phyloP scores from a whole-genome alignment of 2,113 vertebrate genomes.

The Chamaea fasciata region DNA sequence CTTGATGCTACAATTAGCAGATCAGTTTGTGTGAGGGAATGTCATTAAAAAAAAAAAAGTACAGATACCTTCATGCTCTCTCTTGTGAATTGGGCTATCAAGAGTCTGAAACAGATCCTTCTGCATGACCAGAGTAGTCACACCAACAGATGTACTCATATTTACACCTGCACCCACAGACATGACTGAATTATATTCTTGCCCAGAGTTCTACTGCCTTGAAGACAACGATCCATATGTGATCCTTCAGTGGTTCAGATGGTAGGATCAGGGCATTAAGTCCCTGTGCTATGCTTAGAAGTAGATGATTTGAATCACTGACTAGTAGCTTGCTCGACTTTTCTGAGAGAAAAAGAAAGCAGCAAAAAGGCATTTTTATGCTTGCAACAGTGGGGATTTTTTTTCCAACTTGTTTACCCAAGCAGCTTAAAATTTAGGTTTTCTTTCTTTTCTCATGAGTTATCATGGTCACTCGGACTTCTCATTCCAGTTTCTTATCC shows the following conservation, averaged over 20 bases:
- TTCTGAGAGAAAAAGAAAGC: neutral
- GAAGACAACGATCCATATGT: neutral
- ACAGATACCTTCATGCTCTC: neutral
- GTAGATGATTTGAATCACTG: neutral
- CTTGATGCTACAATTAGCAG: neutral
- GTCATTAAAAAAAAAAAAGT: neutral
- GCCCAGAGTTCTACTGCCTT: neutral
- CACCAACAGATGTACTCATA: neutral
- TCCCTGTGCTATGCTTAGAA: neutral
- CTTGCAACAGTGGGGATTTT: neutral
- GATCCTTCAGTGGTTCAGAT: neutral
- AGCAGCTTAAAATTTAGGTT: neutral
- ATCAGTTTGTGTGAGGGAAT: neutral
- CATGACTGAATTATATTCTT: neutral
- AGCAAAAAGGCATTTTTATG: neutral
- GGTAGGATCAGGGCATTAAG: neutral
- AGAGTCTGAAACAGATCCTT: neutral
- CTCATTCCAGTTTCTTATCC: neutral
- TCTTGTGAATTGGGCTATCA: neutral
- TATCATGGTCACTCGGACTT: neutral
- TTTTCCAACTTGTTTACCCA: neutral
- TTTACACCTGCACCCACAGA: neutral
- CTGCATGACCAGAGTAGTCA: neutral
- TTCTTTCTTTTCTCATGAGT: neutral
- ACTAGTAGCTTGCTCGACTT: neutral